Evolutionary conservation across 2,888 invertebrate species (phyloP).

Genomic region (Agrotis exclamationis): DNA sequence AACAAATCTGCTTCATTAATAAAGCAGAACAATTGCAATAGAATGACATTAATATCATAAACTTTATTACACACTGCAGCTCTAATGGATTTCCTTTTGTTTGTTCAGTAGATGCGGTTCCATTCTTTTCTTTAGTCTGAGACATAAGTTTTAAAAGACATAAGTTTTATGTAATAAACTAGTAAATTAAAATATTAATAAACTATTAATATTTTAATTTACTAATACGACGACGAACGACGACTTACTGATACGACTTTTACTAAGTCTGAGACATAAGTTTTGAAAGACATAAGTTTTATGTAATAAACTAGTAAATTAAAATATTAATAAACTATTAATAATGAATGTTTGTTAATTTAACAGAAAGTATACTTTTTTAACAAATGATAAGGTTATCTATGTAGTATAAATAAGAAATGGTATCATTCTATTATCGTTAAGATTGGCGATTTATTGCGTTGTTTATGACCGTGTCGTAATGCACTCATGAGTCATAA

Average conservation of each 20-base stretch:
- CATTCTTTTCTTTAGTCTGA: slow-evolving; percentile 33
- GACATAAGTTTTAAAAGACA: no score
- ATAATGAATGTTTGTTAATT: no score
- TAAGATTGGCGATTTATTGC: not conserved
- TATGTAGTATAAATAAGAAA: not conserved
- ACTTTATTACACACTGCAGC: slow-evolving; percentile 58
- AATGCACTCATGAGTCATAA: not conserved
- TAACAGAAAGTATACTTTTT: no score
- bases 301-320: no score
- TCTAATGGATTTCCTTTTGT: slow-evolving; percentile 62
- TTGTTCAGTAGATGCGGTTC: slow-evolving; percentile 39
- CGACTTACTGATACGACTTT: no score
- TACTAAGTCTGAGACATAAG: no score
- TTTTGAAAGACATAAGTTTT: no score
- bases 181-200: no score
- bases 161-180: not conserved
- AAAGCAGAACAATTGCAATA: slow-evolving; percentile 47
- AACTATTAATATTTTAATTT: no score
- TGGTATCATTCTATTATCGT: slow-evolving; percentile 6
- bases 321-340: no score
- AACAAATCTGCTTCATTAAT: slow-evolving; percentile 1
- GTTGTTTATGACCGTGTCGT: not conserved
- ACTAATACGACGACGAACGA: no score
- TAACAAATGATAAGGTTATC: not conserved
- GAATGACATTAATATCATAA: slow-evolving; percentile 56